These are phyloP conservation scores for Caenorhabditis uteleia DNA, from an alignment of 2,888 invertebrate genomes.

Conservation along the genomic window DNA sequence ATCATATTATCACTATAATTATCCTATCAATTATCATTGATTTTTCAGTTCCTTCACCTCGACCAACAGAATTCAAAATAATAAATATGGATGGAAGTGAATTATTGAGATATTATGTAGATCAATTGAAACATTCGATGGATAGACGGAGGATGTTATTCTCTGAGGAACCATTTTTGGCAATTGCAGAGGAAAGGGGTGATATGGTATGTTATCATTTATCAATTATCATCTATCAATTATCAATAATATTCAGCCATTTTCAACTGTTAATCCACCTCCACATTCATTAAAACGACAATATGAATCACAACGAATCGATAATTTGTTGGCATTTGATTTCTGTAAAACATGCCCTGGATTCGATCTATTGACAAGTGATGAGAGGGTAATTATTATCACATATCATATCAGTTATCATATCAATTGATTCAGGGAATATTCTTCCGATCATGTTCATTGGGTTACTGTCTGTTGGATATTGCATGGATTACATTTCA, in stretches of 20 bases:
- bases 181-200: constrained; percentile 23
- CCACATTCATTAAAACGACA: constrained; percentile 41
- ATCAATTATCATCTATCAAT: too few relatives aligned
- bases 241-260: constrained; percentile 41
- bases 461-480: constrained; percentile 42
- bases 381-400: constrained; percentile 16
- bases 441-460: constrained; percentile 33
- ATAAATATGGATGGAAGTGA: constrained; percentile 32
- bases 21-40: too few relatives aligned
- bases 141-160: constrained; percentile 52
- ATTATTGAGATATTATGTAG: constrained; percentile 37
- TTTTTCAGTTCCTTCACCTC: too few relatives aligned
- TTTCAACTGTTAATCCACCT: constrained; percentile 23
- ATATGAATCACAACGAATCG: constrained; percentile 42
- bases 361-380: constrained; percentile 28
- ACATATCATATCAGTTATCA: background rate
- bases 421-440: constrained; percentile 30
- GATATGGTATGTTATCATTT: constrained; percentile 24
- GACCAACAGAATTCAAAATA: constrained; percentile 5
- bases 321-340: constrained; percentile 47
- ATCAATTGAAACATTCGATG: constrained; percentile 42
- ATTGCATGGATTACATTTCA: constrained; percentile 47
- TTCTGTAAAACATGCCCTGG: constrained; percentile 47
- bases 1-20: too few relatives aligned
- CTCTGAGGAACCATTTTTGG: constrained; percentile 33